phyloP scores from a whole-genome alignment of 2,113 vertebrate species.

The Smithornis capensis region DNA sequence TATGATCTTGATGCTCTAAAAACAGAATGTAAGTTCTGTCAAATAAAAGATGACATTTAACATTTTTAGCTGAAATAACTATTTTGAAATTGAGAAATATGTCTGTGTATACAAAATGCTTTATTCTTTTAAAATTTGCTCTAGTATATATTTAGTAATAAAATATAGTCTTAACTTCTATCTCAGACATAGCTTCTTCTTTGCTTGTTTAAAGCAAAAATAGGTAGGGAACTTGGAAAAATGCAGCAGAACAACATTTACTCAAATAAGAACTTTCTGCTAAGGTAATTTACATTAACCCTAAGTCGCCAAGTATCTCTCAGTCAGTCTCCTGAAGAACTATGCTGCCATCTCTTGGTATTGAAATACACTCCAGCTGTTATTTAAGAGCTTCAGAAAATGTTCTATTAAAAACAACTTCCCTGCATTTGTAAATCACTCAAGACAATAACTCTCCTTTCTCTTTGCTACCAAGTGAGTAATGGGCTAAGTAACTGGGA shows the following conservation, averaged over 20 bases:
- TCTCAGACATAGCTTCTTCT: neutral
- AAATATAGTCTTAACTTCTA: neutral
- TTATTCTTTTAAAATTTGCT: neutral
- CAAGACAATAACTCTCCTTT: neutral
- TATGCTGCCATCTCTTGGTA: constrained; percentile 77
- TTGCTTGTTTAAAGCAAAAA: neutral
- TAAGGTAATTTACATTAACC: constrained; percentile 1
- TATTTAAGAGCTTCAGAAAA: neutral
- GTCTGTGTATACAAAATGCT: neutral
- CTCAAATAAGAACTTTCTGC: constrained; percentile 18
- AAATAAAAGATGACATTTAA: neutral
- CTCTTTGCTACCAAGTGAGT: neutral
- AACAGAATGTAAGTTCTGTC: neutral
- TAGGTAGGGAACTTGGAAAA: neutral
- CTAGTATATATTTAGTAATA: neutral
- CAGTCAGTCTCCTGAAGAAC: constrained; percentile 23
- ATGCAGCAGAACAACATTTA: constrained; percentile 13
- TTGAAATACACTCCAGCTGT: neutral
- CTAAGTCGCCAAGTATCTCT: neutral
- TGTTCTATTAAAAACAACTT: neutral
- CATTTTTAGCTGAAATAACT: neutral
- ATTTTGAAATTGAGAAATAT: neutral
- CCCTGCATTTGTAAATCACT: neutral
- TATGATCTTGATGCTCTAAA: neutral
- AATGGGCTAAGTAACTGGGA: neutral